Percentiles rank a stretch among this genome's conserved stretches.
Evolutionary conservation across 2,113 vertebrate genomes (phyloP).

Genomic region (Chitala chitala): DNA sequence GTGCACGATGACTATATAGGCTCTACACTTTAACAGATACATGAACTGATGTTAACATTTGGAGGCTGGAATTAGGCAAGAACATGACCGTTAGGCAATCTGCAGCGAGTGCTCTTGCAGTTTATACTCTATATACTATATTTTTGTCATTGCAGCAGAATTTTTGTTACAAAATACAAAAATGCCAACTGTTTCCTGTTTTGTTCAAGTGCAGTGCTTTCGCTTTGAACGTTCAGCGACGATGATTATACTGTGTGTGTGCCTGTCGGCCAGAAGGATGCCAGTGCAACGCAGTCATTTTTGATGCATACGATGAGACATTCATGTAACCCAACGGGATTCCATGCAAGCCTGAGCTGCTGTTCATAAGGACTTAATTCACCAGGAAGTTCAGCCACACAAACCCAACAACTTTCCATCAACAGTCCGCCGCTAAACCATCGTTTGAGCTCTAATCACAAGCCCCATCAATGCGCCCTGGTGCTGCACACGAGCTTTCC

Average conservation of each 20-base stretch:
- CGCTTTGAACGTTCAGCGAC: not conserved
- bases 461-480: constrained; percentile 4
- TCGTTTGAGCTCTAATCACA: constrained; percentile 13
- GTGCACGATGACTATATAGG: not conserved
- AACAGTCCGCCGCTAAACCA: not conserved
- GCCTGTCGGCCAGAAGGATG: not conserved
- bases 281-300: not conserved
- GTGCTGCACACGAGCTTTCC: constrained; percentile 11
- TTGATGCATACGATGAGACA: too few relatives aligned
- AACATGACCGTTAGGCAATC: not conserved
- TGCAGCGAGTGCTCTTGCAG: not conserved
- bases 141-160: too few relatives aligned
- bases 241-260: not conserved
- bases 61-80: not conserved
- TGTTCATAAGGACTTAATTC: not conserved
- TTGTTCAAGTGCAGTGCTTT: not conserved
- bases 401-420: constrained; percentile 1
- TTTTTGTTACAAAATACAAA: not conserved
- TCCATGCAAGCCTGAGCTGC: not conserved
- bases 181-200: not conserved
- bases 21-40: not conserved
- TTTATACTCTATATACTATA: too few relatives aligned
- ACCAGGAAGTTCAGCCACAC: not conserved
- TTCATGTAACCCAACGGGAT: not conserved
- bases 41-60: not conserved